A percentile compares a stretch with the other conserved stretches of the same genome.
These are phyloP conservation scores for Tetanocera ferruginea DNA, from an alignment of 2,888 invertebrate species.

Conservation along the genomic window DNA sequence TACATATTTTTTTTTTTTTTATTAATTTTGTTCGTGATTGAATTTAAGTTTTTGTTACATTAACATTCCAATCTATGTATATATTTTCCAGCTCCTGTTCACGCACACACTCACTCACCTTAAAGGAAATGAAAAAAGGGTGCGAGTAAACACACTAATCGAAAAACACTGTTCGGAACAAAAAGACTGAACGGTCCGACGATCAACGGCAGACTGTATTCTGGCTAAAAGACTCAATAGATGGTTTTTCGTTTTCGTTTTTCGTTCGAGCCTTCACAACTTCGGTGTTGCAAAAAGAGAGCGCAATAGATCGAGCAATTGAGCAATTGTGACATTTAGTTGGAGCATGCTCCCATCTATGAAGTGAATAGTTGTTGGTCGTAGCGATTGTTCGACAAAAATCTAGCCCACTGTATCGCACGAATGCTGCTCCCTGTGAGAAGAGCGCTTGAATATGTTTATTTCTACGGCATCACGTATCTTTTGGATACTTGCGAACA, in stretches of 20 bases:
- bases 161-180: constrained; percentile 68
- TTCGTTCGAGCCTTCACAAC: constrained; percentile 44
- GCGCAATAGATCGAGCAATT: constrained; percentile 15
- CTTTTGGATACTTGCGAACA: constrained; percentile 3
- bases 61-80: background rate
- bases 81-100: constrained; percentile 41
- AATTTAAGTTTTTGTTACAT: constrained; percentile 16
- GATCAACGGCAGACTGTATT: constrained; percentile 71
- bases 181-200: constrained; percentile 71
- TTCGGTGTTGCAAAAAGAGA: constrained; percentile 22
- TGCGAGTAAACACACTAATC: constrained; percentile 68
- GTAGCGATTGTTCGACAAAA: background rate
- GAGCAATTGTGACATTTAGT: constrained; percentile 2
- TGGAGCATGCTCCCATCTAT: background rate
- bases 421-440: background rate
- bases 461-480: background rate
- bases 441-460: background rate
- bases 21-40: constrained; percentile 15
- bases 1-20: constrained; percentile 9
- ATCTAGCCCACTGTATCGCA: background rate
- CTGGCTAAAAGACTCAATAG: constrained; percentile 58
- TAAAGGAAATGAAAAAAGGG: constrained; percentile 69
- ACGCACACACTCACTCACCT: constrained; percentile 67
- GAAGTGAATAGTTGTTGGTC: background rate
- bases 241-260: constrained; percentile 58